Evolutionary conservation across 1,140 invertebrate species (phyloP), one percentile per base, ranked within the genome.

Genomic region (Tetraneura akinire): DNA sequence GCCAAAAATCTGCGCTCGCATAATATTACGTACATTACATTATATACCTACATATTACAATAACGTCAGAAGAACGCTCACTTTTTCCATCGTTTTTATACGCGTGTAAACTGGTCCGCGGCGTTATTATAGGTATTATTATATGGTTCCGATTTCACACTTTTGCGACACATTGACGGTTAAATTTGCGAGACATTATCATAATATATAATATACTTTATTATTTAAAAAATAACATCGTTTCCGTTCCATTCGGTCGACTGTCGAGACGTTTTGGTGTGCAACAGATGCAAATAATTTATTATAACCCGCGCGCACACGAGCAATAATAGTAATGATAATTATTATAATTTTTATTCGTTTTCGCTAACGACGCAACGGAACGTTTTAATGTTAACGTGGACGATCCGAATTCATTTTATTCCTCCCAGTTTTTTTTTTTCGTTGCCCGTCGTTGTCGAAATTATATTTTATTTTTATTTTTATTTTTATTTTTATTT

Each of bases 231-330:
- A n/a, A n/a, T n/a, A n/a, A n/a, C n/a, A 47, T 68, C 18, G 42
- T 68, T 68, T 68, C 53, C 32, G 16, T 76, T 76, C 73, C 29
- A 55, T 55, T 42, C 37, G 57, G 73, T 42, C 57, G 73, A 76
- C 32, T 57, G 73, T 42, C 57, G 73, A 76, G 16, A 16, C 66
- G 64, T 76, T 76, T 76, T 76, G 57, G 57, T 76, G 21, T 37
- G 73, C 73, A 76, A 76, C 73, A 76, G 49, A 76, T 76, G 73
- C 73, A 76, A 76, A 76, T 76, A 76, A 76, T 32, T 57, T 37
- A 11, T 51, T n/a, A n/a, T n/a, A n/a, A n/a, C 53, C 66, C 66
- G 13, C 18, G 18, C 64, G n/a, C 37, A 10, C 64, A 9, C 64
- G 29, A 18, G n/a, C n/a, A n/a, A n/a, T n/a, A n/a, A n/a, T n/a